phyloP scores from a whole-genome alignment of 2,888 invertebrate genomes.

The Rhingia rostrata region DNA sequence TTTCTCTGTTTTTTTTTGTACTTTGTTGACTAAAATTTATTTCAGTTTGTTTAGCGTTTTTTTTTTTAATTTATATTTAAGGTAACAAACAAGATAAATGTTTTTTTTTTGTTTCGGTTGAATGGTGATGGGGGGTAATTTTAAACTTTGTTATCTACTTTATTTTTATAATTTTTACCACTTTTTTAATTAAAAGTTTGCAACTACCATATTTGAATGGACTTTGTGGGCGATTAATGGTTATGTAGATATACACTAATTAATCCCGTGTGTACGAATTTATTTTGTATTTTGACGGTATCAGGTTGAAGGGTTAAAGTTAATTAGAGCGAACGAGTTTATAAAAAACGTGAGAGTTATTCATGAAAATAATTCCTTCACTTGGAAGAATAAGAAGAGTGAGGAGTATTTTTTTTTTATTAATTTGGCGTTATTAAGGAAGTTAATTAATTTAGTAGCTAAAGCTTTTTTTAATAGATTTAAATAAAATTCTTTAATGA shows the following conservation, averaged over 20 bases:
- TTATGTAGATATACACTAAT: no score
- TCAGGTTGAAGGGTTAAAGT: background rate
- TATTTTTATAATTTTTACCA: background rate
- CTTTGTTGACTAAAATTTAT: conserved; percentile 19
- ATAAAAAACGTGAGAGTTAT: no score
- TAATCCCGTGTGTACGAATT: background rate
- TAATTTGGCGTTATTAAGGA: no score
- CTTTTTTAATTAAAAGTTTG: background rate
- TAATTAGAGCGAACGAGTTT: no score
- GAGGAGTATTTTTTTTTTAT: no score
- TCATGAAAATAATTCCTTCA: no score
- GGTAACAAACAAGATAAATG: background rate
- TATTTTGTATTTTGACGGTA: background rate
- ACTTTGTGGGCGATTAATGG: no score
- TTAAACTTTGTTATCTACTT: background rate
- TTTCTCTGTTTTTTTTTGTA: background rate
- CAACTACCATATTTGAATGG: background rate
- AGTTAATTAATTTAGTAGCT: no score
- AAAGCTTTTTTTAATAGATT: no score
- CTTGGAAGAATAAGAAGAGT: no score
- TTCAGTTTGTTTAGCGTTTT: background rate
- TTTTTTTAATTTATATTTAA: background rate
- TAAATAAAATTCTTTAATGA: no score
- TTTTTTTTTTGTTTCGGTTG: background rate
- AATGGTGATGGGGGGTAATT: conserved; percentile 4